Conservation (phyloP, 2,888 invertebrate species). For the Protodeltote pygarga region DNA sequence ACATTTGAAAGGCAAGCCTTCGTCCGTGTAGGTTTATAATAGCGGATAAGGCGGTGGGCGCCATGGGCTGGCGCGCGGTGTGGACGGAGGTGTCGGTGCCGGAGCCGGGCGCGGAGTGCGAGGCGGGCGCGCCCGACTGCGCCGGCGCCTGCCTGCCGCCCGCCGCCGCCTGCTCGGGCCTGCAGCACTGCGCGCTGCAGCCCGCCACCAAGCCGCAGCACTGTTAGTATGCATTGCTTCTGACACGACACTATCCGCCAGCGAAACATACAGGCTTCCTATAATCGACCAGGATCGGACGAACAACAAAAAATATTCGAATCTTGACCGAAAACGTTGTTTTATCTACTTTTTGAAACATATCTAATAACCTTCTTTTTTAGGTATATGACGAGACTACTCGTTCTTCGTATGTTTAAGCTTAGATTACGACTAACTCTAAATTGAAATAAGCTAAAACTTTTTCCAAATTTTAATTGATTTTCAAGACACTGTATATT, state of each 20-base stretch:
- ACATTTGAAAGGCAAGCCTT: not conserved
- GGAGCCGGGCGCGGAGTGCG: conserved; percentile 79
- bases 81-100: conserved; percentile 96
- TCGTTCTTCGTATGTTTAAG: conserved; percentile 32
- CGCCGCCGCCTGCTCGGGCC: conserved; percentile 76
- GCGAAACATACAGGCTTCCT: conserved; percentile 2
- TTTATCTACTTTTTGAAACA: conserved; percentile 41
- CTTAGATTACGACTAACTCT: conserved; percentile 41
- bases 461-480: conserved; percentile 62
- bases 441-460: conserved; percentile 44
- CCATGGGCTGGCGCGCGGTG: conserved; percentile 96
- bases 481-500: conserved; percentile 66
- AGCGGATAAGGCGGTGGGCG: conserved; percentile 97
- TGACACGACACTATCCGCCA: conserved; percentile 10
- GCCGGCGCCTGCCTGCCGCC: conserved; percentile 74
- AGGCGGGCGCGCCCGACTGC: conserved; percentile 57
- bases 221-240: conserved; percentile 89
- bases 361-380: conserved; percentile 47
- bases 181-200: conserved; percentile 91
- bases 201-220: conserved; percentile 88
- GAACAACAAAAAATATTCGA: conserved; percentile 13
- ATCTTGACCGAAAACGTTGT: conserved; percentile 28
- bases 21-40: conserved; percentile 93
- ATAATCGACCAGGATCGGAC: conserved; percentile 2
- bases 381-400: conserved; percentile 35